These are phyloP conservation scores for Drosophila barbarae DNA, from an alignment of 2,888 invertebrate species.

Conservation along the genomic window DNA sequence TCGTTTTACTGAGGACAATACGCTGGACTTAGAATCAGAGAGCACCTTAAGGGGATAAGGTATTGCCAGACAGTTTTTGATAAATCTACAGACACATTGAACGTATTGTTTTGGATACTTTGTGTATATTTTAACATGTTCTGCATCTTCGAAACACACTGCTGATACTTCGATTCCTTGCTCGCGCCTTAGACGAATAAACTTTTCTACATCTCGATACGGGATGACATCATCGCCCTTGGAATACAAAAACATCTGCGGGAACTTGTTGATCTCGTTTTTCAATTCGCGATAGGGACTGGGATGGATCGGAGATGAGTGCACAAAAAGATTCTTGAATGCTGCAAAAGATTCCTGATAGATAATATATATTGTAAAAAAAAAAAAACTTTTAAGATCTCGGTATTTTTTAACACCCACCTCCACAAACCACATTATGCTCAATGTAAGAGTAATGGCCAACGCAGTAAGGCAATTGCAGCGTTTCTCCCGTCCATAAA, in stretches of 20 bases:
- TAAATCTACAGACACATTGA: slow-evolving; percentile 82
- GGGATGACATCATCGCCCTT: slow-evolving; percentile 85
- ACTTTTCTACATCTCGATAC: slow-evolving; percentile 85
- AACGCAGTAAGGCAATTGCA: slow-evolving; percentile 82
- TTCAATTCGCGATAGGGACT: slow-evolving; percentile 83
- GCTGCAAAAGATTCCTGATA: slow-evolving; percentile 78
- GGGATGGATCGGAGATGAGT: slow-evolving; percentile 80
- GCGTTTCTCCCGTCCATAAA: slow-evolving; percentile 82
- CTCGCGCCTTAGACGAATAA: slow-evolving; percentile 82
- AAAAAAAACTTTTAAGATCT: background rate
- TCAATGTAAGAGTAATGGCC: slow-evolving; percentile 81
- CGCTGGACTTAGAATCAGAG: background rate
- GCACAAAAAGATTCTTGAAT: slow-evolving; percentile 78
- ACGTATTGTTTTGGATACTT: slow-evolving; percentile 84
- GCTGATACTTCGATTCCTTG: slow-evolving; percentile 83
- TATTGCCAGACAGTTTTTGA: slow-evolving; percentile 81
- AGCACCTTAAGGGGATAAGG: slow-evolving; percentile 31
- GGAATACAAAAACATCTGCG: slow-evolving; percentile 87
- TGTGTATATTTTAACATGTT: slow-evolving; percentile 87
- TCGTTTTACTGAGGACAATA: background rate
- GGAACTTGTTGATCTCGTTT: slow-evolving; percentile 83
- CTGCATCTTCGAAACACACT: slow-evolving; percentile 85
- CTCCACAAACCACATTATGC: slow-evolving; percentile 83
- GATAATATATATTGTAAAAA: background rate
- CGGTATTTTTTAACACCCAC: slow-evolving; percentile 72